Evolutionary conservation across 2,797 vertebrate genomes (phyloP).

Genomic region (Leontopithecus rosalia): DNA sequence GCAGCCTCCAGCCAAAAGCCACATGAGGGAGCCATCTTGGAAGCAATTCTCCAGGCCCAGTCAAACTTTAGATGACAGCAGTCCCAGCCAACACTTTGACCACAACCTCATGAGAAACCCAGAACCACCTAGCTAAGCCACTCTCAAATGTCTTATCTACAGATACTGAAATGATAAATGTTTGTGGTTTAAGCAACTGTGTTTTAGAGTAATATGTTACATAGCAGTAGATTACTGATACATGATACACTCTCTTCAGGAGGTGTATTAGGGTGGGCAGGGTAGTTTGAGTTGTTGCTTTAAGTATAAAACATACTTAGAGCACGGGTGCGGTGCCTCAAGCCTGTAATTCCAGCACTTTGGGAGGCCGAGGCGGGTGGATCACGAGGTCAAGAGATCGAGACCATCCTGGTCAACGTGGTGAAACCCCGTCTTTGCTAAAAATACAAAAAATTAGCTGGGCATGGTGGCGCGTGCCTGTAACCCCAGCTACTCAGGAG

Average conservation of each 20-base stretch:
- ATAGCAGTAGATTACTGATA: not conserved
- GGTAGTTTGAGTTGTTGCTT: not conserved
- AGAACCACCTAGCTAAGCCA: not conserved
- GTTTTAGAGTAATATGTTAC: not conserved
- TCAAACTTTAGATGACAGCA: not conserved
- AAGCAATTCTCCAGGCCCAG: not conserved
- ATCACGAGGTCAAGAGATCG: too few relatives aligned
- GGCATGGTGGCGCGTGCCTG: too few relatives aligned
- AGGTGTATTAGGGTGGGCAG: not conserved
- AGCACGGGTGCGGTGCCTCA: too few relatives aligned
- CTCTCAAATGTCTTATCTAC: not conserved
- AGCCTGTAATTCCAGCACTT: too few relatives aligned
- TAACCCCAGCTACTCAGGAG: too few relatives aligned
- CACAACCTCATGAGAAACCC: not conserved
- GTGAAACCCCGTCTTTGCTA: too few relatives aligned
- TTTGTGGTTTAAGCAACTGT: slow-evolving; percentile 6
- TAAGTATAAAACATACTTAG: not conserved
- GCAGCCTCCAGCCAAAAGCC: not conserved
- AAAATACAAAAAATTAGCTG: too few relatives aligned
- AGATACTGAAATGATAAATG: not conserved
- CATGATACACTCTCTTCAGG: not conserved
- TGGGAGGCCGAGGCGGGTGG: too few relatives aligned
- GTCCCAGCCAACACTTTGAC: not conserved
- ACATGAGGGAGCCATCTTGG: not conserved
- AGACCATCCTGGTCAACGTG: too few relatives aligned